A percentile compares a stretch with the other conserved stretches of the same genome.
Evolutionary conservation across 2,797 vertebrate genomes (phyloP).

Genomic region (Rhadinocentrus ornatus): DNA sequence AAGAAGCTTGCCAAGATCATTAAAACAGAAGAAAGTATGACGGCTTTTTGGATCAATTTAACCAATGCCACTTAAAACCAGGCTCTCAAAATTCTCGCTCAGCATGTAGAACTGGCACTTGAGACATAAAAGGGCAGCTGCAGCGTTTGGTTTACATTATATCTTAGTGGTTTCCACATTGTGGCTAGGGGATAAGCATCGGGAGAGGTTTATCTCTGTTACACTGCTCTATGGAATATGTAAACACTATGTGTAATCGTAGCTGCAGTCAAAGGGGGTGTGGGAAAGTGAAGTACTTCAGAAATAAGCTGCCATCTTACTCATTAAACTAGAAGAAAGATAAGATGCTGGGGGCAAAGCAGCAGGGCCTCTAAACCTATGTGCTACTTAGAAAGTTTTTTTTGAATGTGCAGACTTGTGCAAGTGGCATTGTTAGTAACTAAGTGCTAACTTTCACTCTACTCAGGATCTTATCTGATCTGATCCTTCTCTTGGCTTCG

Average conservation of each 20-base stretch:
- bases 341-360: constrained; percentile 40
- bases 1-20: constrained; percentile 36
- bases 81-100: constrained; percentile 67
- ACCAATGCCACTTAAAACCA: constrained; percentile 60
- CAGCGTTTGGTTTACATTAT: constrained; percentile 81
- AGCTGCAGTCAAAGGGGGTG: constrained; percentile 61
- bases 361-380: constrained; percentile 10
- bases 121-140: constrained; percentile 81
- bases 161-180: constrained; percentile 83
- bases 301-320: constrained; percentile 65
- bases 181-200: constrained; percentile 84
- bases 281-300: constrained; percentile 65
- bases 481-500: constrained; percentile 55
- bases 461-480: constrained; percentile 38
- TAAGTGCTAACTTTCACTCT: constrained; percentile 40
- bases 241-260: constrained; percentile 83
- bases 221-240: constrained; percentile 81
- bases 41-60: constrained; percentile 51
- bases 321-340: constrained; percentile 55
- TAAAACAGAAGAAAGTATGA: constrained; percentile 24
- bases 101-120: constrained; percentile 75
- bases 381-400: neutral
- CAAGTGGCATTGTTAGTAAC: constrained; percentile 17
- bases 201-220: constrained; percentile 81
- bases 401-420: neutral